Base-by-base conservation (phyloP, 2,113 vertebrate genomes). In the Greenwoodochromis staneri region DNA sequence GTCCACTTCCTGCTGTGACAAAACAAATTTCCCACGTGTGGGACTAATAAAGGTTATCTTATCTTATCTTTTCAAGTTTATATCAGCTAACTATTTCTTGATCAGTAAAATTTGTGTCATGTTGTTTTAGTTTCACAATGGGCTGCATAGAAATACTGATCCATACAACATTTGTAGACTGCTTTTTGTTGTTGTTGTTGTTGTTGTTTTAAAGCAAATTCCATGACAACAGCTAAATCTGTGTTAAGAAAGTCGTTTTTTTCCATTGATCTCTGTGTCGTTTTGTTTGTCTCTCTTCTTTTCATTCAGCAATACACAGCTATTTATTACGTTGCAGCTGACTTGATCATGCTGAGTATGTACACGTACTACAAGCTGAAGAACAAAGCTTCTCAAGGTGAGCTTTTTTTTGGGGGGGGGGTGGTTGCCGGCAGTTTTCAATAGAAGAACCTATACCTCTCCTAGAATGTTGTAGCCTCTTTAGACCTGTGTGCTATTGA, bases 321-420 rank as follows among this genome's bases (percentile, higher is more conserved):
- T 0, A 31, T 98, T 81, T 99, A 99, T 93, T 99, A 99, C 0
- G 97, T 99, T 38, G 1, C 97, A 3, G 97, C 98, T 0, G 99
- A 99, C 92, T 7, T 98, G 87, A 3, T 96, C 66, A 99, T 99
- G 97, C 91, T 99, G 16, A 85, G 91, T 0, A 91, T 99, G 81
- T 99, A 98, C 92, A 49, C 85, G 8, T 97, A 99, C 90, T 99
- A 98, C 96, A 98, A 97, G 90, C 9, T 92, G 21, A 98, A 90
- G 95, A 97, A 98, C 93, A 91, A 3, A 84, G 45, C 61, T 59
- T 10, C 1, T 80, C 54, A 92, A 61, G 54, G 94, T 95, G 47
- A 95, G 95, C 91, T 3, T 36, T 47, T 73, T 42, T 45, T 12
- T 0, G 0, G 16, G 2, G 0, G 5, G 1, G 12, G 55, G 7